Base-by-base conservation (phyloP, 2,888 invertebrate species). In the Callimorpha dominula region DNA sequence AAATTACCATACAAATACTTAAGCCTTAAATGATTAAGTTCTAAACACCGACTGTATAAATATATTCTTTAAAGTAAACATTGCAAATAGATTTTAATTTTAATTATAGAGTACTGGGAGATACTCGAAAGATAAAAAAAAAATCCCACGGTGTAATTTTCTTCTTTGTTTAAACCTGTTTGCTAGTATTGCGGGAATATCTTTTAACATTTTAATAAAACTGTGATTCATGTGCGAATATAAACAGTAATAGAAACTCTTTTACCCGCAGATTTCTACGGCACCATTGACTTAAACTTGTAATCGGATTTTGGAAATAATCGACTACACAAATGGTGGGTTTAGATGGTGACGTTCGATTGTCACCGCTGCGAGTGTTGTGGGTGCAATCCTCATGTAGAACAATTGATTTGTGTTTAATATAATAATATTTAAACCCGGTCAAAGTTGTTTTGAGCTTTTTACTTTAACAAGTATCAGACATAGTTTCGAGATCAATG, bases 31-130 rank as follows among this genome's bases (percentile, higher is more conserved):
- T 69, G 60, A 69, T 63, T 63, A 68, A 68, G 40, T 52, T 42
- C 42, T 63, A 31, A 64, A 46, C 9, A 60, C 31, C 11, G 15
- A 54, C 63, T 52, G 15, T 20, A 52, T 68, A 65, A 63, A 65
- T 50, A 65, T n/a, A 64, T 68, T 74, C 74, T 67, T 66, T 57
- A 57, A 69, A 75, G 54, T 70, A 72, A 75, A 75, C 75, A 74
- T 20, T 17, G 31, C 49, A 63, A 50, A 79, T 72, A 77, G 65
- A 80, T 74, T 75, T 75, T 75, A 69, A 78, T 82, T 75, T 60
- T 75, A 80, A 80, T 73, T 80, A 54, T 20, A 54, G 65, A 82
- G 65, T 77, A 74, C 63, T 71, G 71, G 52, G 46, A 62, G 76
- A 76, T 81, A 74, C 42, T 68, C 65, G 42, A 50, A 40, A 72